phyloP scores from a whole-genome alignment of 2,113 vertebrate species.

The Paradisaea rubra region DNA sequence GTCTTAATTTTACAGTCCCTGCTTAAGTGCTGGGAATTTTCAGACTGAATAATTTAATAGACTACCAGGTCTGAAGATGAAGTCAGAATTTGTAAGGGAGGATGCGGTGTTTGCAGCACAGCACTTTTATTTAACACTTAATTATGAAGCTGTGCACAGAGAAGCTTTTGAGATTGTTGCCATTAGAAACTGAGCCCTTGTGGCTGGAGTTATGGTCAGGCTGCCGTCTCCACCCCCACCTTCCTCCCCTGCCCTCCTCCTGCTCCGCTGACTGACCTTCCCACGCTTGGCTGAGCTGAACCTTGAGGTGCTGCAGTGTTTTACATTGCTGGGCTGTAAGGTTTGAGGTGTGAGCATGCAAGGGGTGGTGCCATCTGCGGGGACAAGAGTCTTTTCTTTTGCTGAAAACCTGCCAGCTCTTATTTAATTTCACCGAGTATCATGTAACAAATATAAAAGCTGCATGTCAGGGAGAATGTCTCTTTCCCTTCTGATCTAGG shows the following conservation, averaged over 20 bases:
- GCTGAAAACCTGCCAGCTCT: not conserved
- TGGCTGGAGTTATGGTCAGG: constrained; percentile 52
- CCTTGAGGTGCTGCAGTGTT: constrained; percentile 61
- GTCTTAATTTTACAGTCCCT: constrained; percentile 46
- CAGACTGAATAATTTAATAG: constrained; percentile 37
- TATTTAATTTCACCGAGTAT: not conserved
- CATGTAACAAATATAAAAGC: constrained; percentile 32
- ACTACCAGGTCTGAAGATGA: constrained; percentile 38
- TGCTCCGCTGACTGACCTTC: constrained; percentile 71
- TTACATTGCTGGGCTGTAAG: not conserved
- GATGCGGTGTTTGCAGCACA: not conserved
- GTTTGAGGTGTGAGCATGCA: constrained; percentile 58
- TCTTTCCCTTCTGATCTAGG: not conserved
- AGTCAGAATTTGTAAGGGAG: constrained; percentile 54
- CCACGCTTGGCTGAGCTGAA: constrained; percentile 69
- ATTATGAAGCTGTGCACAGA: constrained; percentile 59
- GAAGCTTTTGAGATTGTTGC: constrained; percentile 73
- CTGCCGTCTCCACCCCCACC: constrained; percentile 25
- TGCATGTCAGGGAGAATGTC: not conserved
- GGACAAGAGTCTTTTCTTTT: not conserved
- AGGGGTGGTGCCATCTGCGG: constrained; percentile 1
- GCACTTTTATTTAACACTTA: constrained; percentile 55
- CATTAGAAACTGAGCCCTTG: constrained; percentile 75
- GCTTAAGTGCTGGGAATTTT: constrained; percentile 39
- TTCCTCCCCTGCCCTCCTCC: constrained; percentile 10